Base-by-base conservation (phyloP, 2,888 invertebrate genomes). In the Campoplex nolae region DNA sequence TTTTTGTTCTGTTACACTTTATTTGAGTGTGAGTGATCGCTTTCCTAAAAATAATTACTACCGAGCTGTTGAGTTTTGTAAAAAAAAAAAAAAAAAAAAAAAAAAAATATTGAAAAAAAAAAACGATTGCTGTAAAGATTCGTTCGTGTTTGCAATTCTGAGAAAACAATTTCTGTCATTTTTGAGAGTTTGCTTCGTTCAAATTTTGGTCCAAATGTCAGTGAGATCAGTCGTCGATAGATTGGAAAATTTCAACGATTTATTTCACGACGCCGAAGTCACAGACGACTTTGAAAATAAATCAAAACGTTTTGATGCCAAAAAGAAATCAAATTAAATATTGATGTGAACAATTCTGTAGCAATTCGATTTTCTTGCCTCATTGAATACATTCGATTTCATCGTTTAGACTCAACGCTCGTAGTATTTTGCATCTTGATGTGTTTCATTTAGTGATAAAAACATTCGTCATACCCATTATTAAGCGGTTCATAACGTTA, bases 1-100 rank as follows among this genome's bases (percentile, higher is more conserved):
- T 23, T 23, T 23, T 23, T 23, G 23, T 23, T 23, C 6, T 68
- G 23, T 56, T 38, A 54, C 23, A 54, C n/a, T 32, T 67, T 51
- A 62, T 79, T 16, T 35, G 32, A 56, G 51, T 38, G 45, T 86
- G 77, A 58, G 62, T 35, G 58, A 38, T 38, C 23, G 54, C 32
- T 56, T 32, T 23, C 23, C 16, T 56, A 13, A 3, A 42, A 16
- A 45, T 58, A 16, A 42, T 45, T 75, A 23, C 42, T 56, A 16
- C 45, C 28, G 48, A 65, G 68, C 42, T 42, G 23, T 42, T 23
- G 38, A 3, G 42, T 62, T n/a, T 42, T 18, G 18, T 23, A 23
- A 23, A 23, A 23, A 23, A 23, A 23, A 23, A 23, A 23, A 23
- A 38, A 23, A 23, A 23, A 23, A 23, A 23, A 23, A 23, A 23